phyloP scores from a whole-genome alignment of 2,113 vertebrate genomes.

The Marcusenius ussheri region DNA sequence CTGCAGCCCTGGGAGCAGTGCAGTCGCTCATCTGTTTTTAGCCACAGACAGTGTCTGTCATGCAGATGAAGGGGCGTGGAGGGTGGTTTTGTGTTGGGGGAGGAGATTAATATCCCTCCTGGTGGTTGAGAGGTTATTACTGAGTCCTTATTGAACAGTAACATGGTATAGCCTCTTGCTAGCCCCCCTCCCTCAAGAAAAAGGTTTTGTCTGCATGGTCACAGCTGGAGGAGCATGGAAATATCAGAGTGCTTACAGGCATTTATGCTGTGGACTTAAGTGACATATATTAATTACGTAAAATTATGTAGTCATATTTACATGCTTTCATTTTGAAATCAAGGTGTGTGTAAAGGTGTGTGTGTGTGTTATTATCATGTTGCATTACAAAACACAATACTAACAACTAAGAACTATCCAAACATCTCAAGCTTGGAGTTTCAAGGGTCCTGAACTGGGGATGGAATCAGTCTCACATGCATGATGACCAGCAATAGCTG shows the following conservation, averaged over 20 bases:
- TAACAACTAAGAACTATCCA: neutral
- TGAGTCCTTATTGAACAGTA: constrained; percentile 20
- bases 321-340: neutral
- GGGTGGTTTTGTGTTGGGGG: constrained; percentile 13
- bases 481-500: neutral
- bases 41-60: constrained; percentile 14
- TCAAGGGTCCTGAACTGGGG: neutral
- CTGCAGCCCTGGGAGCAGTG: neutral
- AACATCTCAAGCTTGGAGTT: neutral
- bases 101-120: neutral
- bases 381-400: neutral
- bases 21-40: neutral
- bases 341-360: neutral
- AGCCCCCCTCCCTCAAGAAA: neutral
- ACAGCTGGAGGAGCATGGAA: neutral
- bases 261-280: neutral
- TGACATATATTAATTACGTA: neutral
- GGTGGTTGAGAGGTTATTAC: constrained; percentile 25
- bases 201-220: neutral
- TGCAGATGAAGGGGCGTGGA: constrained; percentile 5
- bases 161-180: neutral
- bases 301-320: neutral
- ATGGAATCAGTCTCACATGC: neutral
- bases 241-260: neutral
- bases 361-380: neutral